Base-by-base conservation (phyloP, 2,113 vertebrate genomes). In the Benitochromis conjunctus region DNA sequence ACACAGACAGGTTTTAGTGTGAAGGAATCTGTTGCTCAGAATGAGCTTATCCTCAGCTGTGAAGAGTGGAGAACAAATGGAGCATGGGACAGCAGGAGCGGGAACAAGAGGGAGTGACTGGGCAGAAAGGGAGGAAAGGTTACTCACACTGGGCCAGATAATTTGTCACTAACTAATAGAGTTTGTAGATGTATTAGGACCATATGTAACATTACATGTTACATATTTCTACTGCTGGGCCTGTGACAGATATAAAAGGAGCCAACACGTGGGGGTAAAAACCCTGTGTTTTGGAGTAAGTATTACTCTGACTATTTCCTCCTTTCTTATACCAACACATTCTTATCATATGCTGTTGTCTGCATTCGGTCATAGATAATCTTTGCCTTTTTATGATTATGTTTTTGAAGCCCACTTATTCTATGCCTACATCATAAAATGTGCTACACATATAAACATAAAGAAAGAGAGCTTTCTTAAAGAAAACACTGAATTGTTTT, bases 1-100 rank as follows among this genome's bases (percentile, higher is more conserved):
- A 94, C 91, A 94, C 91, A 95, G 86, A 92, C 84, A 91, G 86
- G 83, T 96, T 96, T 95, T 91, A 92, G 92, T 94, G 95, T 92
- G 92, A 96, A 94, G 93, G 95, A 95, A 95, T 96, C 95, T 81
- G 82, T 62, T 82, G 89, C 88, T 89, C 88, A 89, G 89, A 84
- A 77, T 36, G 74, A 87, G 84, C 89, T 92, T 94, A 86, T 88
- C 84, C 94, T 94, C 82, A 16, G 86, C 80, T 78, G 89, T 90
- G 88, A 81, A 84, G 79, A 85, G 79, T 74, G 62, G 88, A 89
- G 83, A 88, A 92, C 89, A 91, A 94, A 95, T 91, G 89, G 64
- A 90, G 90, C 90, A 83, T 90, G 79, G 89, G 90, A 85, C 64
- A 81, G 83, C 58, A 64, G 74, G 79, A 83, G 87, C 26, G 18